A percentile compares a stretch with the other conserved stretches of the same genome.
phyloP scores from a whole-genome alignment of 2,797 vertebrate genomes.

The Antennarius maculatus region DNA sequence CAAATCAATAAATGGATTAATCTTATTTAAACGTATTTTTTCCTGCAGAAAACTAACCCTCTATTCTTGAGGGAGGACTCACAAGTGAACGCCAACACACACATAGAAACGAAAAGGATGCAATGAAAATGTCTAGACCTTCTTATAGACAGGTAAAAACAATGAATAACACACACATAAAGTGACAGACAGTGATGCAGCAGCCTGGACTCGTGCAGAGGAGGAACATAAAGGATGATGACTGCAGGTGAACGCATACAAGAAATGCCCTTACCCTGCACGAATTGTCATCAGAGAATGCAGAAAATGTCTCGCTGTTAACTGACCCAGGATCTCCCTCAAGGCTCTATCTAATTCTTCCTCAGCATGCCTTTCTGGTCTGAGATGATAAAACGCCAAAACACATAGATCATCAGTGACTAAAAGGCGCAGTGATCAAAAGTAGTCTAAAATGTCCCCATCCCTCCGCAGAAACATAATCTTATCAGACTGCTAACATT shows the following conservation, averaged over 20 bases:
- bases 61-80: slow-evolving; percentile 1
- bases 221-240: slow-evolving; percentile 48
- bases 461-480: slow-evolving; percentile 29
- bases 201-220: slow-evolving; percentile 60
- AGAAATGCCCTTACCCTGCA: slow-evolving; percentile 91
- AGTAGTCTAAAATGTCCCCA: slow-evolving; percentile 74
- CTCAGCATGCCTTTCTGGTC: slow-evolving; percentile 90
- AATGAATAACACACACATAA: slow-evolving; percentile 29
- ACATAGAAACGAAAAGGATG: slow-evolving; percentile 11
- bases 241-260: slow-evolving; percentile 80
- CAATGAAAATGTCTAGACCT: slow-evolving; percentile 29
- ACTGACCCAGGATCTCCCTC: slow-evolving; percentile 93
- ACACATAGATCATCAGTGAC: slow-evolving; percentile 81
- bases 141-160: neutral
- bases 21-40: slow-evolving; percentile 29
- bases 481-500: slow-evolving; percentile 24
- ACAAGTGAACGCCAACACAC: slow-evolving; percentile 39
- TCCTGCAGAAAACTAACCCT: slow-evolving; percentile 31
- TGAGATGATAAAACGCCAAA: slow-evolving; percentile 84
- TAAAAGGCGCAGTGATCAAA: slow-evolving; percentile 70
- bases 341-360: slow-evolving; percentile 96
- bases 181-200: slow-evolving; percentile 61
- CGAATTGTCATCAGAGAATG: slow-evolving; percentile 93
- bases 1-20: slow-evolving; percentile 48
- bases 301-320: slow-evolving; percentile 94